Percentiles rank a stretch among this genome's conserved stretches.
These are phyloP conservation scores for Archocentrus centrarchus DNA, from an alignment of 2,113 vertebrate species.

Conservation along the genomic window DNA sequence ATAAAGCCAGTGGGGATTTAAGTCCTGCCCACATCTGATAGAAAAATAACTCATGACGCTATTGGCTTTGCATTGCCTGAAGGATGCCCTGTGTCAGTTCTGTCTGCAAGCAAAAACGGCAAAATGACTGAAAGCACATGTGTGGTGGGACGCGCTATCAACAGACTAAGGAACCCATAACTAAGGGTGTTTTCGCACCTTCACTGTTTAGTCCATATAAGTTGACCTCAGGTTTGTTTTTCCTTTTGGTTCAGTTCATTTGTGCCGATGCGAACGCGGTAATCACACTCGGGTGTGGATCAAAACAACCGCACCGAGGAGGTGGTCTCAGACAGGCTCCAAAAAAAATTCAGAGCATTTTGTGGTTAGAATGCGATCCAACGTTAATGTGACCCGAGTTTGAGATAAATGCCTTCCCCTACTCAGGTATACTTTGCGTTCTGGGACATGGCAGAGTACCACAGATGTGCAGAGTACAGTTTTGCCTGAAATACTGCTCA, in stretches of 20 bases:
- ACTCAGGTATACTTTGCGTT: not conserved
- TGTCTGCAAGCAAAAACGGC: not conserved
- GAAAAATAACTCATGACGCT: not conserved
- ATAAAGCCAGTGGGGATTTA: not conserved
- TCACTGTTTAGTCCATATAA: not conserved
- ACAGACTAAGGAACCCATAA: not conserved
- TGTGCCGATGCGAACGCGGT: not conserved
- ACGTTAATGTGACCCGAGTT: not conserved
- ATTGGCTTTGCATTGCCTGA: too few relatives aligned
- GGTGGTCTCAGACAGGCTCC: not conserved
- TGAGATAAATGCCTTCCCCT: not conserved
- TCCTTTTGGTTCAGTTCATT: not conserved
- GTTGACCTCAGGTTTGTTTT: not conserved
- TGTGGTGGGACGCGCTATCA: not conserved
- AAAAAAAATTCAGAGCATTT: not conserved
- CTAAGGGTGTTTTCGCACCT: not conserved
- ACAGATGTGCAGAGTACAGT: not conserved
- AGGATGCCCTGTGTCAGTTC: not conserved
- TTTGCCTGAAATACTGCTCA: not conserved
- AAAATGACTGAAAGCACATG: not conserved
- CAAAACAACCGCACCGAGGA: not conserved
- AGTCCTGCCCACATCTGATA: not conserved
- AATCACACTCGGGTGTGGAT: fast-evolving
- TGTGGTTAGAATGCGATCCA: too few relatives aligned
- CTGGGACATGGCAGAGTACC: not conserved